These are phyloP conservation scores for Anaspis maculata DNA, from an alignment of 2,888 invertebrate genomes.

Conservation along the genomic window DNA sequence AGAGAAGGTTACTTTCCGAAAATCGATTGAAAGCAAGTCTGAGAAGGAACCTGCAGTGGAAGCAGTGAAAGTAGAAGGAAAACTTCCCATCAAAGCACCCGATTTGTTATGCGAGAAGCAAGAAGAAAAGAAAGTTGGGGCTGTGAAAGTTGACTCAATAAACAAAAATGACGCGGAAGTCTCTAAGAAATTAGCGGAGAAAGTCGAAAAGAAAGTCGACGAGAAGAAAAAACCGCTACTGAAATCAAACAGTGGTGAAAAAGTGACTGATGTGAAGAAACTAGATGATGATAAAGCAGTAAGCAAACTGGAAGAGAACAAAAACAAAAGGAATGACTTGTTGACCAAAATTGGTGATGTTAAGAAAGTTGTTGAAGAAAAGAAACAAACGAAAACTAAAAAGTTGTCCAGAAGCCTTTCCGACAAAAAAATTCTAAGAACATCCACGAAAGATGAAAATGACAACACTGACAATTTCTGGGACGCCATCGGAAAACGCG, in stretches of 20 bases:
- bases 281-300: conserved; percentile 8
- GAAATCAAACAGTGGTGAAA: conserved; percentile 1
- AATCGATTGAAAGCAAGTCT: not conserved
- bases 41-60: not conserved
- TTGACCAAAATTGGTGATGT: conserved; percentile 1
- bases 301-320: conserved; percentile 10
- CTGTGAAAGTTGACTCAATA: conserved; percentile 1
- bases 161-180: not conserved
- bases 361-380: conserved; percentile 1
- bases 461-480: conserved; percentile 45
- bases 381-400: conserved; percentile 7
- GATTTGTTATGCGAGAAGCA: conserved; percentile 2
- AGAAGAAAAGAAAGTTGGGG: not conserved
- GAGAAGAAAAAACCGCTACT: not conserved
- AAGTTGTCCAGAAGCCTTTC: conserved; percentile 15
- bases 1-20: no score
- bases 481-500: conserved; percentile 56
- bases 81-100: no score
- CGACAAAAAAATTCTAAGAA: conserved; percentile 9
- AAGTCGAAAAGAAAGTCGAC: not conserved
- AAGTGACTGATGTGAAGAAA: not conserved
- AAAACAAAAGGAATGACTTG: not conserved
- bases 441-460: conserved; percentile 6
- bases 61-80: conserved; percentile 1
- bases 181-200: not conserved